These are phyloP conservation scores for Pyrrhia umbra DNA, from an alignment of 2,888 invertebrate species.

Conservation along the genomic window DNA sequence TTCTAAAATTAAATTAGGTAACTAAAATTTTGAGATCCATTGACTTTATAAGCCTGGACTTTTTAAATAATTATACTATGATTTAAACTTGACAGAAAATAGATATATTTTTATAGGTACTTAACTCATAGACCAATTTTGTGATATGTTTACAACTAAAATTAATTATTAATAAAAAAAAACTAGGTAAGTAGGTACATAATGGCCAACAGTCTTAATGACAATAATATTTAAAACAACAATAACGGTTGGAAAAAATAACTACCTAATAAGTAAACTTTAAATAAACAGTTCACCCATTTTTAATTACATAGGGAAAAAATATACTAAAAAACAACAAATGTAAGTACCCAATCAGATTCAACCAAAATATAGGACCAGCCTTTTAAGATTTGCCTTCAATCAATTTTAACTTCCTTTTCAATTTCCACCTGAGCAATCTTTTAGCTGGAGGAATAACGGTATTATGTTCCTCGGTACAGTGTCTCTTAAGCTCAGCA, in stretches of 20 bases:
- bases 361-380: conserved; percentile 12
- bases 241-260: neutral
- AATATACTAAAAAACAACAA: neutral
- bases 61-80: neutral
- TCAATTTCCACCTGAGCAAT: conserved; percentile 66
- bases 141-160: no score
- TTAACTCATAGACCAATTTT: no score
- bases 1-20: conserved; percentile 15
- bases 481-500: conserved; percentile 81
- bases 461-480: conserved; percentile 70
- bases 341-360: neutral
- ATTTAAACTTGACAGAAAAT: no score
- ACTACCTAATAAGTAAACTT: neutral
- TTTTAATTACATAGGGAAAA: neutral
- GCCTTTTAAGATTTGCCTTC: conserved; percentile 38
- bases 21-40: conserved; percentile 32
- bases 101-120: no score
- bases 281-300: neutral
- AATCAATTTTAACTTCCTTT: conserved; percentile 37
- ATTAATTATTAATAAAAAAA: no score
- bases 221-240: neutral
- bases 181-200: neutral
- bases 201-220: neutral
- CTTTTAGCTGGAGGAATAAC: conserved; percentile 77
- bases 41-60: neutral